Base-by-base conservation (phyloP, 2,113 vertebrate species). In the Hypomesus transpacificus region DNA sequence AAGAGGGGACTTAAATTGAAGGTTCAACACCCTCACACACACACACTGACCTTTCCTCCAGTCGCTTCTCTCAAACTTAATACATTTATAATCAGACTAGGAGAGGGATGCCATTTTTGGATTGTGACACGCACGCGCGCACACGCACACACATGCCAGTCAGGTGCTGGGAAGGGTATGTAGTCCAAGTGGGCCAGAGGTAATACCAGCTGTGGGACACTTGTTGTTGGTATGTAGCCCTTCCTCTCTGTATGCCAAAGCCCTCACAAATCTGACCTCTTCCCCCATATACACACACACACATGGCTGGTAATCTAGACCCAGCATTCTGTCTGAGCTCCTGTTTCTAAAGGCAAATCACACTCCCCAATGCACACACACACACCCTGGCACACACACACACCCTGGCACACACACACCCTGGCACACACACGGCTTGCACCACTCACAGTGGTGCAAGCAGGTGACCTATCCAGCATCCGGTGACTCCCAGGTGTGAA, bases 41-140 rank as follows among this genome's bases (percentile, higher is more conserved):
- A 9, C 3, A 22, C 74, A 26, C 24, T 26, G 24, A 26, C 77
- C 79, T 86, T 85, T 86, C 62, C 77, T 73, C 82, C 52, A 87
- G 69, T 85, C 75, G 51, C 70, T 66, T 20, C 14, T 82, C 34
- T 63, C 73, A 84, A 73, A 69, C 62, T 73, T 80, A 18, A n/a
- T 68, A n/a, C 65, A 8, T 83, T 78, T 82, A 77, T 75, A 80
- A 78, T 80, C 66, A 57, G 39, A 64, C 50, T 31, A 7, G 17
- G 60, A 21, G 74, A 20, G 26, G 22, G 62, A 60, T 18, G 20
- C 18, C n/a, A 50, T 52, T 53, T 13, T 68, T 28, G 67, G 59
- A 61, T 22, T 39, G 70, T 54, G 22, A 31, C 60, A 51, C 17
- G 1, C n/a, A 20, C 34, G 22, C 17, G 1, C n/a, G 14, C 34